Conservation (phyloP, 2,888 invertebrate genomes). For the Pasiphila rectangulata region DNA sequence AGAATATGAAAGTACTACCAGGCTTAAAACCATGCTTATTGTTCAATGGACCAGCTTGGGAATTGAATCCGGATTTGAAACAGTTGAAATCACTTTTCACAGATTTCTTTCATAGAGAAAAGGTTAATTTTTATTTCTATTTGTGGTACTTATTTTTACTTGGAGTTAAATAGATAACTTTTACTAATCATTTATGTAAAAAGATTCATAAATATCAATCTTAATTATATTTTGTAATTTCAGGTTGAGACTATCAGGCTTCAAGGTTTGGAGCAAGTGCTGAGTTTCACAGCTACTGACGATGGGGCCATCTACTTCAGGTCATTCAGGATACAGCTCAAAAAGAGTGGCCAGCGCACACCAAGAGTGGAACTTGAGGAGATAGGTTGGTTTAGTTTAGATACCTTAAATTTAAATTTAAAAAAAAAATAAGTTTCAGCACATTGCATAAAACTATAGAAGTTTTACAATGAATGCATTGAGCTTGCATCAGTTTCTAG, state of each 20-base stretch:
- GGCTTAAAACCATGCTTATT: conserved; percentile 95
- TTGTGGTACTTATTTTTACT: too few species aligned
- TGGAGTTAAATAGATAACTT: too few species aligned
- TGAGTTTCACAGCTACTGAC: conserved; percentile 91
- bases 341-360: conserved; percentile 93
- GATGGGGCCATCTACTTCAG: conserved; percentile 90
- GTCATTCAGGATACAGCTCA: conserved; percentile 89
- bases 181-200: too few species aligned
- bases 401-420: too few species aligned
- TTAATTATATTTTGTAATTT: conserved; percentile 30
- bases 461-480: too few species aligned
- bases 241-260: conserved; percentile 89
- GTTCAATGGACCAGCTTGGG: conserved; percentile 96
- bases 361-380: conserved; percentile 96
- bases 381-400: conserved; percentile 84
- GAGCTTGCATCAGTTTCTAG: too few species aligned
- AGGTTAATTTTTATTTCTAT: conserved; percentile 45
- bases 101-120: conserved; percentile 95
- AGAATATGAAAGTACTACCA: conserved; percentile 86
- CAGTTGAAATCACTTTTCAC: conserved; percentile 93
- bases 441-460: too few species aligned
- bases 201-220: not conserved
- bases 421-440: too few species aligned
- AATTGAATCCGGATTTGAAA: conserved; percentile 88
- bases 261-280: conserved; percentile 95